phyloP scores from a whole-genome alignment of 2,888 invertebrate species.

The Brachyptera putata region DNA sequence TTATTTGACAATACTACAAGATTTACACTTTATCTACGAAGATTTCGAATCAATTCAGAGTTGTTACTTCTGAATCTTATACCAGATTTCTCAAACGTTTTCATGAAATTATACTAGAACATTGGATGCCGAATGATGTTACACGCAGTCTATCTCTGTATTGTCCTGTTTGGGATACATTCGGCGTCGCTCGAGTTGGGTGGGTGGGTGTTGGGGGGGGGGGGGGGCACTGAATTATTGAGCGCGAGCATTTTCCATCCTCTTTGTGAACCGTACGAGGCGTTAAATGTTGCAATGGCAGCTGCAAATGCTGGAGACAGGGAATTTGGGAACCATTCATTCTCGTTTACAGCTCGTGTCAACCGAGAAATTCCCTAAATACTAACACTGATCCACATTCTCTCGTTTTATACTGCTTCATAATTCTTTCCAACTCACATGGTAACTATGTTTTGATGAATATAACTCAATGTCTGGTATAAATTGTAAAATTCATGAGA shows the following conservation, averaged over 20 bases:
- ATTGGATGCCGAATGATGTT: too few relatives aligned
- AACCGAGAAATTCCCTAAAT: constrained; percentile 2
- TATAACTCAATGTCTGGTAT: neutral
- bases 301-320: neutral
- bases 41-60: too few relatives aligned
- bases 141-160: neutral
- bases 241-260: constrained; percentile 6
- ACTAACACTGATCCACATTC: neutral
- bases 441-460: neutral
- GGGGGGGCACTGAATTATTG: neutral
- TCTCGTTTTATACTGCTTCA: too few relatives aligned
- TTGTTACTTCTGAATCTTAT: too few relatives aligned
- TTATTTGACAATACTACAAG: too few relatives aligned
- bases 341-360: constrained; percentile 1
- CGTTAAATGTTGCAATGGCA: constrained; percentile 13
- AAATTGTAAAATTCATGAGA: too few relatives aligned
- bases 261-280: neutral
- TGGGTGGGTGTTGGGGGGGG: neutral
- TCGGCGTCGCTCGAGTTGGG: too few relatives aligned
- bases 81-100: too few relatives aligned
- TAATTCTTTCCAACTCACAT: neutral
- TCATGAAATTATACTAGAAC: too few relatives aligned
- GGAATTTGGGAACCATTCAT: constrained; percentile 1
- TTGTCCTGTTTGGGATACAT: neutral
- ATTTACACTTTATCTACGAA: too few relatives aligned